Evolutionary conservation across 2,797 vertebrate species (phyloP).

Genomic region (Molossus alvarezi): DNA sequence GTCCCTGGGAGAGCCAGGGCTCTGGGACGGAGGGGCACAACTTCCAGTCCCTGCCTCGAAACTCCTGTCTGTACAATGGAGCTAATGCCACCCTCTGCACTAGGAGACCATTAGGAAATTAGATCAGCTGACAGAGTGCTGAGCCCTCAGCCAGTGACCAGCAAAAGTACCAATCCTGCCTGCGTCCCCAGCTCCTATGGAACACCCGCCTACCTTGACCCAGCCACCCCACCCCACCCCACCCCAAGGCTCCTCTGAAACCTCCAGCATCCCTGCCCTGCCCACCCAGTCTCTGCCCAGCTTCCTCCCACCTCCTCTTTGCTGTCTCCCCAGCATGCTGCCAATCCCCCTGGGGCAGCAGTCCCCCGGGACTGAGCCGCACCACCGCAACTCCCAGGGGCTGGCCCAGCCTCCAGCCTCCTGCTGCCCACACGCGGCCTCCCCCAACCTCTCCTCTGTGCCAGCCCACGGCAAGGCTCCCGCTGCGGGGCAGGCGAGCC

Average conservation of each 20-base stretch:
- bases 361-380: neutral
- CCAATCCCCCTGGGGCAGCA: neutral
- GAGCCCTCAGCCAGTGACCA: slow-evolving; percentile 70
- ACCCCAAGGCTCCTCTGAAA: neutral
- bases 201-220: slow-evolving; percentile 23
- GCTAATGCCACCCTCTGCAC: neutral
- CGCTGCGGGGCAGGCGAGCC: slow-evolving; percentile 31
- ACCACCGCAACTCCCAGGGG: neutral
- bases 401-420: neutral
- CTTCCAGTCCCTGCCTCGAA: neutral
- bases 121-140: slow-evolving; percentile 62
- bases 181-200: neutral
- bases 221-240: neutral
- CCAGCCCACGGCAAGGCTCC: slow-evolving; percentile 51
- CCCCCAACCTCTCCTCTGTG: neutral
- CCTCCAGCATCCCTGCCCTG: slow-evolving; percentile 16
- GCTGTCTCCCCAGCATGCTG: neutral
- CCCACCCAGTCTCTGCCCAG: slow-evolving; percentile 64
- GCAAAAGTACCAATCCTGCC: slow-evolving; percentile 3
- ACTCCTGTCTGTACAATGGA: neutral
- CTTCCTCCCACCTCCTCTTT: slow-evolving; percentile 58
- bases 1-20: neutral
- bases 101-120: slow-evolving; percentile 73
- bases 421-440: neutral
- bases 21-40: neutral